Evolutionary conservation across 1,140 invertebrate species (phyloP), one percentile per base, ranked within the genome.

Genomic region (Steinernema khuongi): DNA sequence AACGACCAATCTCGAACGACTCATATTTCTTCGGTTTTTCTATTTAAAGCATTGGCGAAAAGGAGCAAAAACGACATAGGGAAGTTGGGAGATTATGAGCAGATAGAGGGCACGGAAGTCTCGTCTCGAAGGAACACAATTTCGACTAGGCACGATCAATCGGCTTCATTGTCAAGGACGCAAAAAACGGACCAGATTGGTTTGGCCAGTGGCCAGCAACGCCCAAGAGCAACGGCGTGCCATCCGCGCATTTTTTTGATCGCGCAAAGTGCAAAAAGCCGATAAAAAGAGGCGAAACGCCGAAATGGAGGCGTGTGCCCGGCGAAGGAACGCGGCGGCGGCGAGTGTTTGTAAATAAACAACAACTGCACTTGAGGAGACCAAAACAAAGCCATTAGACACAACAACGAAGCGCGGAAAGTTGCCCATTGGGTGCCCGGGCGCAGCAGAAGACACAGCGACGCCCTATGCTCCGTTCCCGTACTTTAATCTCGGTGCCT

Each of bases 51-150:
- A 60, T 22, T 60, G 4, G 14, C 26, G 4, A 41, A 41, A 41
- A 11, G 7, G 36, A 7, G n/a, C 26, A 11, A 60, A 22, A 60
- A 60, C 4, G 14, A 22, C 14, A 26, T 2, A 22, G 11, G 50
- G 26, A 60, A 60, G 50, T 60, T 41, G 14, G 22, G 50, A 60
- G 11, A 60, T 60, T 26, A 60, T 60, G 22, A 60, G 50, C 50
- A 26, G 11, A 60, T 60, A 26, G 50, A 60, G 7, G n/a, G 22
- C 11, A 22, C 4, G 50, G 50, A 60, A 60, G 50, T 60, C 50
- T 60, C 4, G 50, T 60, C 50, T n/a, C 50, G 50, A 60, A 41
- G 50, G 50, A 60, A 60, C 50, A 60, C 50, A 60, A 60, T 60
- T 60, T 60, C 22, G 22, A 17, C 14, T n/a, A 60, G 50, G 22